Evolutionary conservation across 2,888 invertebrate species (phyloP), one percentile per base, ranked within the genome.

Genomic region (Fissipunctia ypsillon): DNA sequence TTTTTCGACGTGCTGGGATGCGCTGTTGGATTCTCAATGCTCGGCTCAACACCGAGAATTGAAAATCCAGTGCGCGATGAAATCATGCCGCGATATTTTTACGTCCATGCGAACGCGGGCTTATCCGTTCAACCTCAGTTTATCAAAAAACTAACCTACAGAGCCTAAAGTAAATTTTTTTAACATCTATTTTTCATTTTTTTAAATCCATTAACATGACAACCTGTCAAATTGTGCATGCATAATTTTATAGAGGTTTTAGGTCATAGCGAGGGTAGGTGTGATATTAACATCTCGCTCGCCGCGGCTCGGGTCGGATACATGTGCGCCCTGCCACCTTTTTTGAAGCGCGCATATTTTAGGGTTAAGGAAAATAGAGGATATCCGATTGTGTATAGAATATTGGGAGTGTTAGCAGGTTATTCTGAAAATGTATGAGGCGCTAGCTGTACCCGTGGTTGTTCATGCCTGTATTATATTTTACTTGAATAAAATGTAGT

Each of bases 171-270:
- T 31, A n/a, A 28, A 1, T 52, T 52, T 10, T 76, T 38, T 38
- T 43, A 50, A 1, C 38, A 57, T 67, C 19, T 25, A 59, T 64
- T 59, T 61, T 73, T 60, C 48, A 80, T 57, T 60, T 66, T 74
- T 82, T 78, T 86, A 78, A 84, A 80, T 83, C 78, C 72, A 81
- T 78, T 78, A 78, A 52, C 38, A 45, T 68, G 76, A 76, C 60
- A 56, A 61, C 65, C 73, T 79, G 75, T 75, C 80, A 83, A 80
- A 75, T 80, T 67, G 66, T 69, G 80, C 75, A 77, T 78, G 72
- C 76, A 81, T 79, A 72, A 80, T 81, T 76, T 75, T 66, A 57
- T 76, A 56, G 79, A 71, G 68, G 71, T 75, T 78, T 83, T 74
- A 81, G 67, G 70, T 69, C 43, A 59, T 28, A 52, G 60, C 19